Percentiles rank a stretch among this genome's conserved stretches.
phyloP scores from a whole-genome alignment of 1,140 invertebrate species.

The Rhopalosiphum maidis region DNA sequence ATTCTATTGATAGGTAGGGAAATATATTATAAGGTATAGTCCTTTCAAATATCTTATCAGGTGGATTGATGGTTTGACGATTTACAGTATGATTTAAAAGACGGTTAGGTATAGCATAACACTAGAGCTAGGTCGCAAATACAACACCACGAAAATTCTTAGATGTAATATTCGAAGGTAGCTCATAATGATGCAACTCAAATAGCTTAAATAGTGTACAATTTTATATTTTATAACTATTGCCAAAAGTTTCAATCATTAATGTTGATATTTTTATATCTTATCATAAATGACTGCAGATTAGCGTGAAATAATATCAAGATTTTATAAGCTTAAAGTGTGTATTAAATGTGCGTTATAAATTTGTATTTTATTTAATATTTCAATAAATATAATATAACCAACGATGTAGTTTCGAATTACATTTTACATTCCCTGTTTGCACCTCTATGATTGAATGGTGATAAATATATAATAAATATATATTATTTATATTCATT shows the following conservation, averaged over 20 bases:
- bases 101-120: too few species aligned
- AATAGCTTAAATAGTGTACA: background rate
- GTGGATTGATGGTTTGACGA: background rate
- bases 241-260: background rate
- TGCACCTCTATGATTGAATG: conserved; percentile 17
- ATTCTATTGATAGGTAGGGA: background rate
- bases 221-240: background rate
- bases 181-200: background rate
- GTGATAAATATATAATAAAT: background rate
- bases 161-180: too few species aligned
- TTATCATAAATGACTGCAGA: background rate
- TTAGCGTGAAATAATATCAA: background rate
- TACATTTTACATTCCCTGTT: conserved; percentile 11
- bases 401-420: background rate
- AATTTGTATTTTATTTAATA: conserved; percentile 5
- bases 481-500: background rate
- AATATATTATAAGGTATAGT: background rate
- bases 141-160: background rate
- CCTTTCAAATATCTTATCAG: background rate
- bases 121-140: background rate
- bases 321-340: background rate
- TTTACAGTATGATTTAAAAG: background rate
- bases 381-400: conserved; percentile 9
- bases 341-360: background rate
- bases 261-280: background rate